phyloP scores from a whole-genome alignment of 2,113 vertebrate species.

The Myiopsitta monachus region DNA sequence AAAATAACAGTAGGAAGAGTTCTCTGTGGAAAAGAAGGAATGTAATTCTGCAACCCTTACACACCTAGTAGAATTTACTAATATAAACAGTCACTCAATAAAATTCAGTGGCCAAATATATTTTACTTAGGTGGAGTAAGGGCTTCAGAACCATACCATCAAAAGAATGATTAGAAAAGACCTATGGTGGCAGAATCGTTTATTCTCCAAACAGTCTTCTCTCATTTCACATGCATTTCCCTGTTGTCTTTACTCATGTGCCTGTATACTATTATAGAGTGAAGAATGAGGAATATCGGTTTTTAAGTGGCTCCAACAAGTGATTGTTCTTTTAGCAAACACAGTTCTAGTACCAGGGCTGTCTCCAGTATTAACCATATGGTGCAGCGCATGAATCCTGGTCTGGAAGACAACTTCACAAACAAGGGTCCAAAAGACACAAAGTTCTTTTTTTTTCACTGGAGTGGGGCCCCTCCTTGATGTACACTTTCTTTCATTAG shows the following conservation, averaged over 20 bases:
- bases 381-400: not conserved
- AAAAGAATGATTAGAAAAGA: not conserved
- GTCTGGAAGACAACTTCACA: not conserved
- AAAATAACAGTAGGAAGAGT: not conserved
- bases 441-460: not conserved
- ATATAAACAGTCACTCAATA: not conserved
- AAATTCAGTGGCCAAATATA: not conserved
- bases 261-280: not conserved
- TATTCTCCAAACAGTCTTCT: conserved; percentile 4
- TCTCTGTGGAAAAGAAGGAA: not conserved
- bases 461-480: not conserved
- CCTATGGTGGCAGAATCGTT: not conserved
- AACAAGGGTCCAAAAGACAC: not conserved
- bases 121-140: not conserved
- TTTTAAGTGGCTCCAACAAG: not conserved
- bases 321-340: conserved; percentile 56
- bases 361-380: not conserved
- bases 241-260: not conserved
- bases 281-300: not conserved
- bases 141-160: not conserved
- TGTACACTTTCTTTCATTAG: not conserved
- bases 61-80: not conserved
- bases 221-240: conserved; percentile 37
- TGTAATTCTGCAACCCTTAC: not conserved
- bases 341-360: not conserved